These are phyloP conservation scores for Tenthredo livida DNA, from an alignment of 2,888 invertebrate species.

Conservation along the genomic window DNA sequence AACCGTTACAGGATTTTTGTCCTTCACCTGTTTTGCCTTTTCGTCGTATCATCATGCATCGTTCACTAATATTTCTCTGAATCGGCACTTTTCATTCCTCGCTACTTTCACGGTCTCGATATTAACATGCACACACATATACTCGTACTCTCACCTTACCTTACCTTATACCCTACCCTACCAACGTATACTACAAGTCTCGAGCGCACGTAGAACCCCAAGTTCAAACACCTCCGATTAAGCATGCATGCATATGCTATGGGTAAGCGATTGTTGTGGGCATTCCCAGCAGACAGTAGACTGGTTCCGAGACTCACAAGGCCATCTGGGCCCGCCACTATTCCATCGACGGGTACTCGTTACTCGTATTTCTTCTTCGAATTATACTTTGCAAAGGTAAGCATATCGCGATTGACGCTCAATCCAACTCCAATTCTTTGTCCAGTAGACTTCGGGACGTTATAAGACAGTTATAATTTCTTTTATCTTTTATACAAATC, in stretches of 20 bases:
- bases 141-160: neutral
- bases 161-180: neutral
- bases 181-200: neutral
- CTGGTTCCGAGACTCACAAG: conserved; percentile 49
- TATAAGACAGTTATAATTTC: neutral
- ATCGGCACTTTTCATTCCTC: neutral
- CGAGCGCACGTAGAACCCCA: neutral
- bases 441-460: neutral
- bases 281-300: conserved; percentile 54
- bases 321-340: conserved; percentile 31
- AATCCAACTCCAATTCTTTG: neutral
- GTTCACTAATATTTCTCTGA: neutral
- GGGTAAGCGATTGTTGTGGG: conserved; percentile 64
- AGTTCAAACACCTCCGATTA: conserved; percentile 65
- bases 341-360: conserved; percentile 37
- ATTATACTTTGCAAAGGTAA: conserved; percentile 34
- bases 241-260: conserved; percentile 60
- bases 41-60: neutral
- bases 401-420: conserved; percentile 13
- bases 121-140: neutral
- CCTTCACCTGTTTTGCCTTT: neutral
- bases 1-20: neutral
- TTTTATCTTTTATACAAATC: neutral
- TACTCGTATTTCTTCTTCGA: conserved; percentile 41
- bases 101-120: neutral